Evolutionary conservation across 2,113 vertebrate species (phyloP).

Genomic region (Phaethon lepturus): DNA sequence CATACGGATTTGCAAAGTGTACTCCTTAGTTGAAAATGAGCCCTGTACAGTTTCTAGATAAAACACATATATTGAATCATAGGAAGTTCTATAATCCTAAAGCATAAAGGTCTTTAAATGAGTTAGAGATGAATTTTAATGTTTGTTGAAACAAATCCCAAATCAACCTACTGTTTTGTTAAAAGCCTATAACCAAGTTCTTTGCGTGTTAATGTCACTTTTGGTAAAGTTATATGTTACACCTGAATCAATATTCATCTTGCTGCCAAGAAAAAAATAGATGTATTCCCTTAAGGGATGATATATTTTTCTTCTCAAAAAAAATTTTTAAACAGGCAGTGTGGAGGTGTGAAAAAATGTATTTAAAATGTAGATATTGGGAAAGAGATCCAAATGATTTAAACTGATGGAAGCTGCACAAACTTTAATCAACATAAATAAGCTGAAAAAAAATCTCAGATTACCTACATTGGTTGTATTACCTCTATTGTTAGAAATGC

Average conservation of each 20-base stretch:
- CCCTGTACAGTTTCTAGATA: neutral
- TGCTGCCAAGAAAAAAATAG: neutral
- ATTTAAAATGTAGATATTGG: neutral
- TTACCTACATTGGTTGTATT: rapidly evolving
- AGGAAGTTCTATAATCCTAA: neutral
- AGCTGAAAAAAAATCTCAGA: neutral
- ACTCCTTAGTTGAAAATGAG: neutral
- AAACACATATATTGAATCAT: neutral
- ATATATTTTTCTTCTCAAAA: neutral
- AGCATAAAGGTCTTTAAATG: neutral
- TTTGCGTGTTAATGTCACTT: neutral
- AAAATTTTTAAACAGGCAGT: neutral
- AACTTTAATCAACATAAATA: neutral
- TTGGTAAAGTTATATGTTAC: neutral
- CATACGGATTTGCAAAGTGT: neutral
- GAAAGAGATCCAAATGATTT: neutral
- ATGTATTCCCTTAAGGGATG: neutral
- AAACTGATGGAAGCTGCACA: neutral
- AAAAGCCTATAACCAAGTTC: neutral
- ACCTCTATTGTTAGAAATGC: neutral
- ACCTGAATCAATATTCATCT: neutral
- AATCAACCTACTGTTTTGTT: neutral
- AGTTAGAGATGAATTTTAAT: neutral
- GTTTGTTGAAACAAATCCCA: neutral
- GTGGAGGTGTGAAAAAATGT: neutral